These are phyloP conservation scores for Aldrovandia affinis DNA, from an alignment of 2,797 vertebrate genomes.

Conservation along the genomic window DNA sequence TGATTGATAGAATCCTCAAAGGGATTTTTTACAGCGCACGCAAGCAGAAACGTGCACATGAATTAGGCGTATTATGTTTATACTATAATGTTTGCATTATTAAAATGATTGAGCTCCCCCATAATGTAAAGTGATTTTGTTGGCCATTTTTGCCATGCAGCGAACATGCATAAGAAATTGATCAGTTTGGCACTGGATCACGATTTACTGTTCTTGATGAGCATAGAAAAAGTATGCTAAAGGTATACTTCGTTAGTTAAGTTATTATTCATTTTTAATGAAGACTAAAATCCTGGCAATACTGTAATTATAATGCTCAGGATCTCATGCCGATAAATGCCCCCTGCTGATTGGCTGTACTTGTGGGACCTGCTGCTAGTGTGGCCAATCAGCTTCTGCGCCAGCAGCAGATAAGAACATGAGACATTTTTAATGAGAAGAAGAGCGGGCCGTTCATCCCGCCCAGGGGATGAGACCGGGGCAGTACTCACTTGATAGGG, in stretches of 20 bases:
- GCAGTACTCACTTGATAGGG: slow-evolving; percentile 85
- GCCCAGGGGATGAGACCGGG: not conserved
- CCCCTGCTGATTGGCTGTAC: not conserved
- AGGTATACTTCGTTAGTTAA: too few species aligned
- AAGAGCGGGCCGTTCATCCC: too few species aligned
- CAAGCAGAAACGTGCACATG: not conserved
- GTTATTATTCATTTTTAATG: too few species aligned
- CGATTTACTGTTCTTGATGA: not conserved
- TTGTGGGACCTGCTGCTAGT: not conserved
- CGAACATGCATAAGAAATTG: not conserved
- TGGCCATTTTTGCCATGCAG: not conserved
- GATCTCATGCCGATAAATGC: not conserved
- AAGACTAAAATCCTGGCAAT: not conserved
- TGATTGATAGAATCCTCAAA: slow-evolving; percentile 12
- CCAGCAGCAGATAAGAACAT: not conserved
- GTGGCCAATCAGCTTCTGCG: not conserved
- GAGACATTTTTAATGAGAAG: not conserved
- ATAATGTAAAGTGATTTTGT: not conserved
- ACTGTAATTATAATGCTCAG: not conserved
- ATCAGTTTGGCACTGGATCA: not conserved
- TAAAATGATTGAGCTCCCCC: not conserved
- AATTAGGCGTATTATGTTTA: too few species aligned
- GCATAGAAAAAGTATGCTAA: not conserved
- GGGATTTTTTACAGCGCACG: not conserved
- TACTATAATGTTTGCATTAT: too few species aligned